These are phyloP conservation scores for Sardinella longiceps DNA, from an alignment of 2,797 vertebrate species.

Conservation along the genomic window DNA sequence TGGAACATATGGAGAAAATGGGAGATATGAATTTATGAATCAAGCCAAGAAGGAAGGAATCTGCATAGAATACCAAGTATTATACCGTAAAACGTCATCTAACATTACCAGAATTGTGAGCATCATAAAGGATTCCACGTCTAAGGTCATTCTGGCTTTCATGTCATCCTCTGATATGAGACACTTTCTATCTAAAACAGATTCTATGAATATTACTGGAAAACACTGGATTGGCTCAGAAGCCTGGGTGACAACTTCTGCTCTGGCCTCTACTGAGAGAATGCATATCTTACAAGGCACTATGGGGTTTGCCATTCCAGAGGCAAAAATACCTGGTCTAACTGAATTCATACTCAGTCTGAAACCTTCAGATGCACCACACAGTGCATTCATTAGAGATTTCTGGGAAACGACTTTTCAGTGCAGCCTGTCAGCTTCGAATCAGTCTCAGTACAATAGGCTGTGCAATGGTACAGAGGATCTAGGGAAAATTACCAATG, in stretches of 20 bases:
- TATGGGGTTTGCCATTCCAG: slow-evolving; percentile 63
- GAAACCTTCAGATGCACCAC: slow-evolving; percentile 51
- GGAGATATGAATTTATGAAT: slow-evolving; percentile 48
- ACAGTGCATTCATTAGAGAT: slow-evolving; percentile 27
- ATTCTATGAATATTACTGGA: slow-evolving; percentile 60
- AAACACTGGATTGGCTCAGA: slow-evolving; percentile 56
- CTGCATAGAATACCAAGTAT: slow-evolving; percentile 55
- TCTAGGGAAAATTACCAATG: neutral
- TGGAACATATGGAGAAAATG: slow-evolving; percentile 49
- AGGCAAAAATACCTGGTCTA: slow-evolving; percentile 58
- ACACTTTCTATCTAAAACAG: slow-evolving; percentile 50
- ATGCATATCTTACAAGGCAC: slow-evolving; percentile 59
- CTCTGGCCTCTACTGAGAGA: slow-evolving; percentile 33
- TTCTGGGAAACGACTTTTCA: slow-evolving; percentile 38
- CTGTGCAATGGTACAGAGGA: slow-evolving; percentile 24
- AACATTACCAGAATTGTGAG: slow-evolving; percentile 10
- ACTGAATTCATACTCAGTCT: slow-evolving; percentile 60
- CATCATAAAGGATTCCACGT: slow-evolving; percentile 53
- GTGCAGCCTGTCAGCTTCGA: slow-evolving; percentile 52
- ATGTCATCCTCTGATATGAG: slow-evolving; percentile 53
- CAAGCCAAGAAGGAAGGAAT: slow-evolving; percentile 58
- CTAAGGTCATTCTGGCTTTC: slow-evolving; percentile 64
- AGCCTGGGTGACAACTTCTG: slow-evolving; percentile 40
- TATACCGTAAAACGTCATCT: neutral
- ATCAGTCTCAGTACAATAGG: slow-evolving; percentile 16